phyloP scores from a whole-genome alignment of 2,113 vertebrate species.

The Thryonomys swinderianus region DNA sequence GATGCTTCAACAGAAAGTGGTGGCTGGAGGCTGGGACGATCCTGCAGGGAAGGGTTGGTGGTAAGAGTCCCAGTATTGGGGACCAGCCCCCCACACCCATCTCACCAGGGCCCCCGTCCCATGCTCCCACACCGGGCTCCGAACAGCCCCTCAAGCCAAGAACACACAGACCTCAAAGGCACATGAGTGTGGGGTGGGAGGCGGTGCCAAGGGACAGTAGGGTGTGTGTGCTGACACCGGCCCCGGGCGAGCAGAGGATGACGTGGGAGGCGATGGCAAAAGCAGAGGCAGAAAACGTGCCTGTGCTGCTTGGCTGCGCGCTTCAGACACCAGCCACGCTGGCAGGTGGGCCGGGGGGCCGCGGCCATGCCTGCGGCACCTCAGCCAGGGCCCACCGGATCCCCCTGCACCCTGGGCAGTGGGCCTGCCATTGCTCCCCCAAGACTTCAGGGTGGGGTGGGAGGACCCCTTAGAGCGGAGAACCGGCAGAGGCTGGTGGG shows the following conservation, averaged over 20 bases:
- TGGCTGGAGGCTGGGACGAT: slow-evolving; percentile 92
- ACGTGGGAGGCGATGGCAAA: neutral
- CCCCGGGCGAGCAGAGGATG: neutral
- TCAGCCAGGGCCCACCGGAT: neutral
- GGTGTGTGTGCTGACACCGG: neutral
- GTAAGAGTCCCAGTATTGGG: neutral
- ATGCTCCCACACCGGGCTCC: neutral
- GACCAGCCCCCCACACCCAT: neutral
- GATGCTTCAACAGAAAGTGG: slow-evolving; percentile 92
- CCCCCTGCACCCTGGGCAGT: neutral
- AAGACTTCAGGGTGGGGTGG: neutral
- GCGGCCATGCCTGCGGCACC: neutral
- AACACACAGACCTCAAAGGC: neutral
- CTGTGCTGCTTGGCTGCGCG: rapidly evolving
- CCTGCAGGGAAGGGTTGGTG: slow-evolving; percentile 79
- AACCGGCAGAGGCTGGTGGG: neutral
- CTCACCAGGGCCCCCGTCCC: neutral
- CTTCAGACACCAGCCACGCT: neutral
- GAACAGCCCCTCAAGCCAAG: neutral
- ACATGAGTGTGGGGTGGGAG: neutral
- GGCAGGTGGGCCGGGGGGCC: neutral
- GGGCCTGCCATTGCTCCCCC: neutral
- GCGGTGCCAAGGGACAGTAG: neutral
- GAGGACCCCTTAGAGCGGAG: neutral
- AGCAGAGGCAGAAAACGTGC: neutral